These are phyloP conservation scores for Atrichornis clamosus DNA, from an alignment of 2,113 vertebrate species.

Conservation along the genomic window DNA sequence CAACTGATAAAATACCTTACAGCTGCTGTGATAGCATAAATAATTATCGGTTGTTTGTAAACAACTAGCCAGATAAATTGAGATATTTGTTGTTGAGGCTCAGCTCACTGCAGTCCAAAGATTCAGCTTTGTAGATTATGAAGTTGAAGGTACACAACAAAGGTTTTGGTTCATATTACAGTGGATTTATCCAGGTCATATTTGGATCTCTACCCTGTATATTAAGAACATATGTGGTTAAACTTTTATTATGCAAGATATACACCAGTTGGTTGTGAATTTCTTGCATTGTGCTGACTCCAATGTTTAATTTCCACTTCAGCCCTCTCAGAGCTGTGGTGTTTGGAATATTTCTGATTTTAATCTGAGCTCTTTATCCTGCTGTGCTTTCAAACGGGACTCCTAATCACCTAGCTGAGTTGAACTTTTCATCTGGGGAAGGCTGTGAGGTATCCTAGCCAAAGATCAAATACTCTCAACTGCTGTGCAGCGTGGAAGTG, in stretches of 20 bases:
- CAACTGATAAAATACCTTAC: conserved; percentile 63
- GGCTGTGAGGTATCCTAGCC: conserved; percentile 8
- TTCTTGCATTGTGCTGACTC: conserved; percentile 58
- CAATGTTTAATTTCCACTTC: conserved; percentile 55
- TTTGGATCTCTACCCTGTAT: conserved; percentile 31
- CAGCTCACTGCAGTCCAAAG: neutral
- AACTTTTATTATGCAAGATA: conserved; percentile 62
- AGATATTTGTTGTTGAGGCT: neutral
- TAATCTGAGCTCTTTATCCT: conserved; percentile 57
- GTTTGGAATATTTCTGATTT: conserved; percentile 63
- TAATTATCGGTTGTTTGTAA: conserved; percentile 56
- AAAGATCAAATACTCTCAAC: conserved; percentile 51
- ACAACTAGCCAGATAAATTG: neutral
- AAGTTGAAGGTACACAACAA: neutral
- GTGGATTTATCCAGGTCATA: conserved; percentile 47
- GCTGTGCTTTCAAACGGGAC: conserved; percentile 48
- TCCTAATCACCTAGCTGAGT: conserved; percentile 24
- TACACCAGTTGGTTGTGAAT: conserved; percentile 42
- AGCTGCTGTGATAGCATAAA: conserved; percentile 8
- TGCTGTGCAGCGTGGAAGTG: neutral
- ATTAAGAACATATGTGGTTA: conserved; percentile 67
- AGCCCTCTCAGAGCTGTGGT: neutral
- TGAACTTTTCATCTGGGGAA: conserved; percentile 46
- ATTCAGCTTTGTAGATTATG: neutral
- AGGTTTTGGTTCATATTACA: conserved; percentile 28